phyloP scores from a whole-genome alignment of 2,113 vertebrate genomes.

The Lampris megalopsis region DNA sequence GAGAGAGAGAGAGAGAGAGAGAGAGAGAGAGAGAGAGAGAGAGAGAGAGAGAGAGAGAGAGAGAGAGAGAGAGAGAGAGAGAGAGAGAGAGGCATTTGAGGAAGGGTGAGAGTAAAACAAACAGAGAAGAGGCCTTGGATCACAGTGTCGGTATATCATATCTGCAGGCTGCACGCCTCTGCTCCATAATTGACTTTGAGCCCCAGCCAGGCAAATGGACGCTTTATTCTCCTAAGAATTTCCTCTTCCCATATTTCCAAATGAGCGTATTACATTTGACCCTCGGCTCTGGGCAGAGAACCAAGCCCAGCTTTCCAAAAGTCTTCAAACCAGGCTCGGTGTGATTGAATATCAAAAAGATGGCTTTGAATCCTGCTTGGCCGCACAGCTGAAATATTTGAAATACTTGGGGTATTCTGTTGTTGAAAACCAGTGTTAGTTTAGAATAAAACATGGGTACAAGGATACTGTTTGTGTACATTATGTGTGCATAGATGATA shows the following conservation, averaged over 20 bases:
- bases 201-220: slow-evolving; percentile 64
- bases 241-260: slow-evolving; percentile 32
- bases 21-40: slow-evolving; percentile 23
- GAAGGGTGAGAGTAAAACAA: slow-evolving; percentile 66
- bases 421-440: no score
- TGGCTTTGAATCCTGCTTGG: background rate
- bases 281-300: slow-evolving; percentile 25
- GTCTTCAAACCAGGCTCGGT: slow-evolving; percentile 4
- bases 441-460: no score
- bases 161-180: slow-evolving; percentile 67
- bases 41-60: background rate
- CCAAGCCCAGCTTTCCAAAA: slow-evolving; percentile 1
- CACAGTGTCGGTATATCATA: slow-evolving; percentile 64
- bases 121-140: slow-evolving; percentile 62
- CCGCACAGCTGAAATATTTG: background rate
- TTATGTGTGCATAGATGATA: background rate
- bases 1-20: slow-evolving; percentile 66
- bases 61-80: slow-evolving; percentile 20
- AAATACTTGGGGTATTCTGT: no score
- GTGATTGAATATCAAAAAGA: slow-evolving; percentile 8
- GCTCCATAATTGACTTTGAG: slow-evolving; percentile 69
- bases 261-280: slow-evolving; percentile 47
- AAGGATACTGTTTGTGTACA: no score
- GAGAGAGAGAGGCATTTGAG: slow-evolving; percentile 48
- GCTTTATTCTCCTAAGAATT: slow-evolving; percentile 52